A percentile compares a stretch with the other conserved stretches of the same genome.
phyloP scores from a whole-genome alignment of 2,888 invertebrate species.

The Dexiosoma caninum region DNA sequence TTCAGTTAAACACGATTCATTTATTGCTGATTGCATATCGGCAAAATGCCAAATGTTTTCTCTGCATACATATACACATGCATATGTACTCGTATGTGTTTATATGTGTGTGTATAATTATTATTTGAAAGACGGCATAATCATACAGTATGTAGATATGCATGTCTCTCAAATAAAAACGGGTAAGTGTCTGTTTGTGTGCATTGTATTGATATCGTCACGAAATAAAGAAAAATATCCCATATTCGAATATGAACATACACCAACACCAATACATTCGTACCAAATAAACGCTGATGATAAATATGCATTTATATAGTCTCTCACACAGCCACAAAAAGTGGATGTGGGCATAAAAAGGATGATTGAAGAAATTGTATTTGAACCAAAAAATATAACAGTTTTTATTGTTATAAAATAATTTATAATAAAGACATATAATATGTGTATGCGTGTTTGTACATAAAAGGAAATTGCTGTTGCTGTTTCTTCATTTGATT shows the following conservation, averaged over 20 bases:
- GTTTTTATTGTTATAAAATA: constrained; percentile 45
- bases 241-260: background rate
- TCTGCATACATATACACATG: too few species aligned
- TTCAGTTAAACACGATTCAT: constrained; percentile 56
- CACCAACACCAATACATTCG: background rate
- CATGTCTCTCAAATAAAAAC: constrained; percentile 9
- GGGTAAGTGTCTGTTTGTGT: background rate
- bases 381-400: background rate
- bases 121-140: background rate
- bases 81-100: constrained; percentile 20
- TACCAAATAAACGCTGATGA: constrained; percentile 5
- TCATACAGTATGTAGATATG: background rate
- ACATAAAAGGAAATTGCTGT: too few species aligned
- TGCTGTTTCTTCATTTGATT: background rate
- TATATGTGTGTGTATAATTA: background rate
- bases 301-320: background rate
- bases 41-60: constrained; percentile 56
- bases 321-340: background rate
- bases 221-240: constrained; percentile 22
- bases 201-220: constrained; percentile 44
- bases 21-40: constrained; percentile 61
- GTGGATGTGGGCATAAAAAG: constrained; percentile 24
- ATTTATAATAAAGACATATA: background rate
- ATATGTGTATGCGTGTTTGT: background rate
- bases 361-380: constrained; percentile 21